phyloP scores from a whole-genome alignment of 2,113 vertebrate genomes.

The Phasianus colchicus region DNA sequence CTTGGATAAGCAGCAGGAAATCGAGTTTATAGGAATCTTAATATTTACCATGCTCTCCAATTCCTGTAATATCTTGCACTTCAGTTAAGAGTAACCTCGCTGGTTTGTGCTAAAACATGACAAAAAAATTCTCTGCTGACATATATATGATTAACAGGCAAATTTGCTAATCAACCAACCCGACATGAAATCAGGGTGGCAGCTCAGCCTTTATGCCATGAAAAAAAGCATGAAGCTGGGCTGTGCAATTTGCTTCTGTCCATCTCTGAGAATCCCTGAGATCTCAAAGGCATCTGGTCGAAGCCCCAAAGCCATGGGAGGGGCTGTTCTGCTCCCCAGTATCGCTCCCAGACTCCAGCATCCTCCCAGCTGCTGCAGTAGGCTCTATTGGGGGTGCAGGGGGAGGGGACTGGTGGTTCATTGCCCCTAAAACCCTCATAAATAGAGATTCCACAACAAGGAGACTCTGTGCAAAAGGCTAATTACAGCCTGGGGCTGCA shows the following conservation, averaged over 20 bases:
- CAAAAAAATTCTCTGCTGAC: background rate
- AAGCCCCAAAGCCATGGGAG: background rate
- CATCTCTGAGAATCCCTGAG: background rate
- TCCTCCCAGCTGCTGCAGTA: background rate
- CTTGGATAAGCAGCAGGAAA: background rate
- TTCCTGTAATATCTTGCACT: background rate
- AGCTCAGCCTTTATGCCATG: background rate
- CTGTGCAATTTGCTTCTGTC: background rate
- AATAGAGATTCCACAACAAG: conserved; percentile 73
- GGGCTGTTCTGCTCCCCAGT: background rate
- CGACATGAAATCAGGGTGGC: background rate
- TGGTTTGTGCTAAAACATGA: background rate
- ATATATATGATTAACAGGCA: background rate
- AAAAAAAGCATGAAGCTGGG: fast-evolving
- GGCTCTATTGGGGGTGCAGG: conserved; percentile 19
- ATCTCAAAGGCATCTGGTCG: background rate
- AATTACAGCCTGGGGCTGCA: conserved; percentile 74
- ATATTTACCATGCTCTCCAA: background rate
- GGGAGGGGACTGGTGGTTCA: conserved; percentile 20
- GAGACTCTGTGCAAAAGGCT: conserved; percentile 70
- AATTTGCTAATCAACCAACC: background rate
- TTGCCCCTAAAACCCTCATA: conserved; percentile 57
- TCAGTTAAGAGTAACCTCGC: background rate
- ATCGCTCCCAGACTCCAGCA: background rate
- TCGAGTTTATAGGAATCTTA: background rate